Conservation (phyloP, 2,888 invertebrate genomes). For the Oegoconia quadripuncta region DNA sequence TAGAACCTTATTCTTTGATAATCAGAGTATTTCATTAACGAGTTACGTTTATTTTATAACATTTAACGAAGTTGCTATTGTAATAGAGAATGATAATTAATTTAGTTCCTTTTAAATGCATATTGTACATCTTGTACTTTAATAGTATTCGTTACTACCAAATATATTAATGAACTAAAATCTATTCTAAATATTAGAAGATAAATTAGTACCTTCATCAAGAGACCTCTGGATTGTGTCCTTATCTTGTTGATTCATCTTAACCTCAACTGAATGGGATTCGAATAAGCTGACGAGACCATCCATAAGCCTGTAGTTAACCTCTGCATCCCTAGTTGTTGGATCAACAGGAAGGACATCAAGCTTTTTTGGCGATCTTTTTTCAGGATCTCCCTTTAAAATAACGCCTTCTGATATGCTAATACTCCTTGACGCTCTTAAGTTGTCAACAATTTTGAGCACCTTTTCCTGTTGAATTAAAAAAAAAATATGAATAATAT, state of each 20-base stretch:
- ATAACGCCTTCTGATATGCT: slow-evolving; percentile 82
- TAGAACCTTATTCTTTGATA: no score
- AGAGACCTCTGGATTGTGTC: slow-evolving; percentile 87
- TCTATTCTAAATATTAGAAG: not conserved
- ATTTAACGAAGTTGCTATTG: no score
- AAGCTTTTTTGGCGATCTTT: slow-evolving; percentile 76
- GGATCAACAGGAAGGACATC: slow-evolving; percentile 85
- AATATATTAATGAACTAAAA: not conserved
- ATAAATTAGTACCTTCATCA: slow-evolving; percentile 87
- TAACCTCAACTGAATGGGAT: slow-evolving; percentile 89
- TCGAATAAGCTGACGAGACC: slow-evolving; percentile 87
- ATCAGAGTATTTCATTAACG: no score
- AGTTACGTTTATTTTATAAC: no score
- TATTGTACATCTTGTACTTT: no score
- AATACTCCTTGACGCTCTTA: slow-evolving; percentile 62
- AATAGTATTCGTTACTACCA: not conserved
- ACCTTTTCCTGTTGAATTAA: slow-evolving; percentile 80
- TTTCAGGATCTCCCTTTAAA: slow-evolving; percentile 74
- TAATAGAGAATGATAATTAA: no score
- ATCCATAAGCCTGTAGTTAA: slow-evolving; percentile 86
- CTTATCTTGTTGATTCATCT: slow-evolving; percentile 86
- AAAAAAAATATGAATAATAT: slow-evolving; percentile 22
- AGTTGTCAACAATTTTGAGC: slow-evolving; percentile 82
- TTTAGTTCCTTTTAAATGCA: no score
- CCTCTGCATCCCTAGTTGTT: slow-evolving; percentile 84